A percentile compares a stretch with the other conserved stretches of the same genome.
These are phyloP conservation scores for Tiaroga cobitis DNA, from an alignment of 2,797 vertebrate species.

Conservation along the genomic window DNA sequence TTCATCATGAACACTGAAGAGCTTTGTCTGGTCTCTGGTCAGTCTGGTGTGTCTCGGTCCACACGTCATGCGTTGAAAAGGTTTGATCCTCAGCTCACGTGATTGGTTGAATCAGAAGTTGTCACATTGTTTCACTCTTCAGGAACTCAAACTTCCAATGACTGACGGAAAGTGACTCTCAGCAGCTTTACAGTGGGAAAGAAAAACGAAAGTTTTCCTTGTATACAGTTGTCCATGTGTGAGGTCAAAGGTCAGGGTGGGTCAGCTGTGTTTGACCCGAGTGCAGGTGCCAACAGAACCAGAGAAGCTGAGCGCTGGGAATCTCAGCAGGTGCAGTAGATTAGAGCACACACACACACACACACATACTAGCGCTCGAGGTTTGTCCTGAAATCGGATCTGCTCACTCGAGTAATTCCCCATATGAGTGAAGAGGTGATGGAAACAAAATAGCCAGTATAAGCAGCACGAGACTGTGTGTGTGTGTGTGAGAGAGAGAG, in stretches of 20 bases:
- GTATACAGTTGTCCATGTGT: neutral
- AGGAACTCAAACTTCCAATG: neutral
- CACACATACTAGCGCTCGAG: slow-evolving; percentile 27
- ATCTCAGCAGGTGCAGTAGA: slow-evolving; percentile 81
- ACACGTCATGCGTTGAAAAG: too few species aligned
- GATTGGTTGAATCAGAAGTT: neutral
- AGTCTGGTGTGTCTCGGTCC: too few species aligned
- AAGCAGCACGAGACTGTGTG: slow-evolving; percentile 37
- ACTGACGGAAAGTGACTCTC: neutral
- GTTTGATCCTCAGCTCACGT: too few species aligned
- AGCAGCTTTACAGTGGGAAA: neutral
- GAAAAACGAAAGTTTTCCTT: neutral
- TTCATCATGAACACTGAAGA: neutral
- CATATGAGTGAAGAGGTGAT: slow-evolving; percentile 72
- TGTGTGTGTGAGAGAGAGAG: slow-evolving; percentile 42
- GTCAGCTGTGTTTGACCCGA: slow-evolving; percentile 33
- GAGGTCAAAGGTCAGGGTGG: slow-evolving; percentile 23
- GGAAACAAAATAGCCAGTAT: slow-evolving; percentile 67
- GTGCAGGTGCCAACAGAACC: slow-evolving; percentile 61
- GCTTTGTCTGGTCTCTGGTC: too few species aligned
- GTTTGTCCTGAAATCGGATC: slow-evolving; percentile 72
- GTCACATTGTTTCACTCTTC: neutral
- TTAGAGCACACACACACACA: slow-evolving; percentile 62
- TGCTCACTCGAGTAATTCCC: slow-evolving; percentile 62
- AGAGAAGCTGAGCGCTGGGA: slow-evolving; percentile 62